Evolutionary conservation across 2,113 vertebrate species (phyloP), one percentile per base, ranked within the genome.

Genomic region (Indri indri): DNA sequence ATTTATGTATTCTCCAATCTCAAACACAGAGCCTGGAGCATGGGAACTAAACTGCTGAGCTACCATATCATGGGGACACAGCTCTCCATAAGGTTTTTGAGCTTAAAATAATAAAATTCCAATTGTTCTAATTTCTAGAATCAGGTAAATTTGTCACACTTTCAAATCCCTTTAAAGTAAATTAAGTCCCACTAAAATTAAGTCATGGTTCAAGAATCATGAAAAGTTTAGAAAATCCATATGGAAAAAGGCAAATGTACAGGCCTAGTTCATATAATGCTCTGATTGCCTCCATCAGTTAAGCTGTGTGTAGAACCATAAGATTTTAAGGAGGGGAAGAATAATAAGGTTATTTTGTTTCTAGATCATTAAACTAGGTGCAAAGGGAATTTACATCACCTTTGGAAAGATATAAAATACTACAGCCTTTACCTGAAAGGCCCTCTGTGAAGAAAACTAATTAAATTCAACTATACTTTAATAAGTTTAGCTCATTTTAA

Each of bases 401-500:
- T 91, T 82, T 65, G 42, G 20, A 47, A 82, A 87, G 40, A 61
- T 90, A 88, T 34, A 73, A 92, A 84, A 89, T 84, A 86, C 27
- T 80, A 90, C 14, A 70, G 14, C n/a, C 59, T 88, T 93, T 93
- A 88, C 76, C 25, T 82, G 91, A 90, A 10, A 92, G 70, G 4
- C 16, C 73, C 27, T 77, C 54, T 95, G 57, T 71, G 63, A 89
- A 95, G 52, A 92, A 96, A 91, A 74, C 14, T 17, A 59, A 88
- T 63, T 88, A 84, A 93, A 94, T n/a, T 52, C 68, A 79, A 71
- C 59, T 85, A 74, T 88, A 83, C 91, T 92, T 89, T 93, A 84
- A 90, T 82, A 94, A 71, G 32, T 81, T 94, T 42, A 81, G 25
- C 6, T 88, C 71, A 95, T 90, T 97, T 66, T 88, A 92, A 91